Evolutionary conservation across 2,888 invertebrate species (phyloP), one percentile per base, ranked within the genome.

Genomic region (Coelinius sp.): DNA sequence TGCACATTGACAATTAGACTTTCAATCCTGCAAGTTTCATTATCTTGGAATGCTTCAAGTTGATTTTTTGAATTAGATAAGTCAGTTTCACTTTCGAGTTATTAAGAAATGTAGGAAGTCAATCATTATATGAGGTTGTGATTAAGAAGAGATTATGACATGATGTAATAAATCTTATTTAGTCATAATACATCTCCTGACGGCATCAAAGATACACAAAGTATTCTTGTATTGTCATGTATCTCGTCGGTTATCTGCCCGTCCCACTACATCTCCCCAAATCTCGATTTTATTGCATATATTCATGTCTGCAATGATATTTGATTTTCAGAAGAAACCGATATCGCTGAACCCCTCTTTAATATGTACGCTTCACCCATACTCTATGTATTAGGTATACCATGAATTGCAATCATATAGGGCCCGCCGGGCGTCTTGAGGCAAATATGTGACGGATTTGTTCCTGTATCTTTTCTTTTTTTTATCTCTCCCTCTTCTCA

Each of bases 361-460:
- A 63, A 63, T 41, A 63, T 38, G 22, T 14, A 41, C 24, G n/a
- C 38, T 41, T 14, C 4, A n/a, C 20, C n/a, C 41, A 35, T 63
- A n/a, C 10, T 14, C 12, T 22, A 63, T 41, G 63, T 41, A 63
- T 63, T 63, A 44, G 41, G 63, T 63, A 63, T 41, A 1, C 41
- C 41, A 63, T 63, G 63, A 63, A 63, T 63, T 38, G 41, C 44
- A 41, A 35, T 62, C 35, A 20, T 38, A 20, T 38, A 22, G 24
- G 31, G 20, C 59, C 14, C 41, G 1, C 24, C 0, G 1, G 17
- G 14, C 22, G 14, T 63, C 41, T 38, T 8, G 14, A 14, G 3
- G 35, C 59, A 17, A 38, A 63, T 41, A 63, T 63, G 63, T 63
- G 63, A 63, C 63, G 25, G 41, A 24, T 63, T 63, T 63, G 22